These are phyloP conservation scores for Pediacus dermestoides DNA, from an alignment of 2,888 invertebrate species.

Conservation along the genomic window DNA sequence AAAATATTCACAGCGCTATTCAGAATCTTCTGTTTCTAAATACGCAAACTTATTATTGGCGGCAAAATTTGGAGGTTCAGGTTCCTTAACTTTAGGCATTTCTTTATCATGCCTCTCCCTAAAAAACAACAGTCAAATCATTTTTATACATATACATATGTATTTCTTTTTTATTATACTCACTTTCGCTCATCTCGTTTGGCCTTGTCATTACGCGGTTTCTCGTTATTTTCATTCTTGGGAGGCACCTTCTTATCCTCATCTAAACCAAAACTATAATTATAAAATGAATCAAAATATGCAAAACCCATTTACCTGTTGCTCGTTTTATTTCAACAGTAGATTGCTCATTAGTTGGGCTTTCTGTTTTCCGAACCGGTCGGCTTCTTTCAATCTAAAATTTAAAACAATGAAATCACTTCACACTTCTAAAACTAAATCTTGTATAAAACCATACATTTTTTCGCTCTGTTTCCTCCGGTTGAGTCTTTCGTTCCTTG, in stretches of 20 bases:
- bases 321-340: too few relatives aligned
- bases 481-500: conserved; percentile 6
- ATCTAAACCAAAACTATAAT: too few relatives aligned
- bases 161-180: conserved; percentile 11
- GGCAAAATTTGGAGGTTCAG: conserved; percentile 72
- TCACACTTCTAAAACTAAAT: not conserved
- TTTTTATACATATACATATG: conserved; percentile 8
- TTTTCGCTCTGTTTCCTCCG: conserved; percentile 15
- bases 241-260: conserved; percentile 27
- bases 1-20: too few relatives aligned
- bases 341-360: too few relatives aligned
- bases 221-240: conserved; percentile 26
- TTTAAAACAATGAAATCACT: conserved; percentile 1
- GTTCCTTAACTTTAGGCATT: conserved; percentile 72
- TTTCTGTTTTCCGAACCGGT: conserved; percentile 16
- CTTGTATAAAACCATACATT: conserved; percentile 13
- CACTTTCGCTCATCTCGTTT: conserved; percentile 35
- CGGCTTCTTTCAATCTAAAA: conserved; percentile 28
- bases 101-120: conserved; percentile 49
- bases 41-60: conserved; percentile 74
- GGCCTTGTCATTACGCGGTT: conserved; percentile 27
- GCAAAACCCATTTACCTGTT: too few relatives aligned
- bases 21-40: conserved; percentile 60
- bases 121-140: conserved; percentile 22
- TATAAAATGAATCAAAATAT: too few relatives aligned